Conservation (phyloP, 2,797 vertebrate species). For the Brachymystax lenok region DNA sequence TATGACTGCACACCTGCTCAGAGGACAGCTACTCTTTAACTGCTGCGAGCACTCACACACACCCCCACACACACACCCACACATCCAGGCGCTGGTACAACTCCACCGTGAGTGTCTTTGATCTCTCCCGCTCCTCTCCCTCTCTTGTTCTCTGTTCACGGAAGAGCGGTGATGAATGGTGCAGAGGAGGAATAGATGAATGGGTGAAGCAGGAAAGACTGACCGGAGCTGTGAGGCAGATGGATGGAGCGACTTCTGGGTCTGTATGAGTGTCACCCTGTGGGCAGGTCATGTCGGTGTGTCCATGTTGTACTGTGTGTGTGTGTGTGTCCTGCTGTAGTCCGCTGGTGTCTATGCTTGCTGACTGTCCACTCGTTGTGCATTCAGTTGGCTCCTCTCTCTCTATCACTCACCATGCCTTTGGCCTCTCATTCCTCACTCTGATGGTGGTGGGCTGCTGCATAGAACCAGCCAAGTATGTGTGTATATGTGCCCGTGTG, state of each 20-base stretch:
- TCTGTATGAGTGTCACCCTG: slow-evolving; percentile 34
- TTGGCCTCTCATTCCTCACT: not conserved
- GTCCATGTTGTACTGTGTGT: not conserved
- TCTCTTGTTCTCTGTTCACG: slow-evolving; percentile 44
- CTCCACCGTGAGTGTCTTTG: slow-evolving; percentile 24
- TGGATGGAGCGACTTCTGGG: slow-evolving; percentile 41
- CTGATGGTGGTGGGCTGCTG: not conserved
- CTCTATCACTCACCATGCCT: not conserved
- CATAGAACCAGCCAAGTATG: not conserved
- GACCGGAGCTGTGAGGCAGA: slow-evolving; percentile 47
- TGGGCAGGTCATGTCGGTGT: slow-evolving; percentile 48
- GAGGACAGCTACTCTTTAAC: slow-evolving; percentile 74
- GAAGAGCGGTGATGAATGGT: slow-evolving; percentile 62
- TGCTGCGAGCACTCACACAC: slow-evolving; percentile 61
- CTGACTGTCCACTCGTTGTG: not conserved
- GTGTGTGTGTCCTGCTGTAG: no score
- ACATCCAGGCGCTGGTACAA: not conserved
- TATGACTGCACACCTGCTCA: slow-evolving; percentile 72
- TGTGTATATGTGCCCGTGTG: slow-evolving; percentile 13
- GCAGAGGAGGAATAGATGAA: slow-evolving; percentile 56
- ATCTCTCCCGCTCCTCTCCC: slow-evolving; percentile 55
- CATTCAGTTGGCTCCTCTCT: not conserved
- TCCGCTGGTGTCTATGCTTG: not conserved
- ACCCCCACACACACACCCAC: slow-evolving; percentile 14
- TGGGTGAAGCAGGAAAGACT: slow-evolving; percentile 37